phyloP scores from a whole-genome alignment of 2,797 vertebrate species.

The Amniataba percoides region DNA sequence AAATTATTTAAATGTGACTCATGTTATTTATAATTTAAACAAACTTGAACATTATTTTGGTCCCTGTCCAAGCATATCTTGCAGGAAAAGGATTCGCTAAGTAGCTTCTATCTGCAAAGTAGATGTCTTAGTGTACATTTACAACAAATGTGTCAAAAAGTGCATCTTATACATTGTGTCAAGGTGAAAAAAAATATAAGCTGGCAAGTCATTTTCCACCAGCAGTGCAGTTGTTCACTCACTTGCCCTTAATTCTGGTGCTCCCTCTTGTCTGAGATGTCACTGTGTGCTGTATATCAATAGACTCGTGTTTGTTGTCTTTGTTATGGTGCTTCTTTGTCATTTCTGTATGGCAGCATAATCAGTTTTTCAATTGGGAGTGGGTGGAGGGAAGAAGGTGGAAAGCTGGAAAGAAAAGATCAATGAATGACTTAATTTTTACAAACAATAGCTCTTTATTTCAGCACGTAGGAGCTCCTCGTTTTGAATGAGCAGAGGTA shows the following conservation, averaged over 20 bases:
- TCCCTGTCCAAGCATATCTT: background rate
- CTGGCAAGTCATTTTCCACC: background rate
- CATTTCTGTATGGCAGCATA: constrained; percentile 32
- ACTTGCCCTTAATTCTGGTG: background rate
- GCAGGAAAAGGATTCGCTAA: background rate
- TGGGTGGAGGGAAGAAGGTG: constrained; percentile 20
- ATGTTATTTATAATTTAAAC: constrained; percentile 30
- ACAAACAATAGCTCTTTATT: constrained; percentile 44
- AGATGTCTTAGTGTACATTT: background rate
- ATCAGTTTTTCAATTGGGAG: constrained; percentile 32
- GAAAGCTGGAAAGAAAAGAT: constrained; percentile 20
- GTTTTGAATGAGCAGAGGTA: constrained; percentile 31
- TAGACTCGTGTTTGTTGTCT: constrained; percentile 39
- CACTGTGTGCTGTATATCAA: constrained; percentile 46
- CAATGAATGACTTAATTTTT: constrained; percentile 46
- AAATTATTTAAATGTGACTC: constrained; percentile 21
- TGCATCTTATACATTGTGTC: background rate
- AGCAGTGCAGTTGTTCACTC: background rate
- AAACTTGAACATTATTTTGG: background rate
- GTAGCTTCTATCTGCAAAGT: background rate
- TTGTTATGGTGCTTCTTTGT: constrained; percentile 45
- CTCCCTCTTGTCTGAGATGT: constrained; percentile 30
- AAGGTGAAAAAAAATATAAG: background rate
- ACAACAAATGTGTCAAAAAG: background rate
- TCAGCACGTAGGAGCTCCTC: constrained; percentile 6